phyloP scores from a whole-genome alignment of 2,113 vertebrate genomes.

The Tachycineta bicolor region DNA sequence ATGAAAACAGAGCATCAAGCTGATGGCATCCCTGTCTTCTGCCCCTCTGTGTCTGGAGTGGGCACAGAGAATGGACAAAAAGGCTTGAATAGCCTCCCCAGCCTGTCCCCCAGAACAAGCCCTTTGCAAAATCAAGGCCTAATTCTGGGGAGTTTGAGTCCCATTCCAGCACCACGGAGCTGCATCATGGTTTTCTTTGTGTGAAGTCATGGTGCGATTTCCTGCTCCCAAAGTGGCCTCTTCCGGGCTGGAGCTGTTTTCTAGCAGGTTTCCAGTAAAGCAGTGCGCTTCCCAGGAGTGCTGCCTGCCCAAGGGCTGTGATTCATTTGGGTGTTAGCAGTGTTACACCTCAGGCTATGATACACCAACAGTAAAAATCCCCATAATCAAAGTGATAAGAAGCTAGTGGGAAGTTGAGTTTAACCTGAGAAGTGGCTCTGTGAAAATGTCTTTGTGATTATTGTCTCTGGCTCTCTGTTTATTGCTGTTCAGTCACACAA shows the following conservation, averaged over 20 bases:
- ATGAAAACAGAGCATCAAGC: background rate
- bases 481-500: background rate
- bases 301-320: background rate
- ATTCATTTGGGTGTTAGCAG: accelerated
- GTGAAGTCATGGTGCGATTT: background rate
- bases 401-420: background rate
- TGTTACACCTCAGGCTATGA: accelerated
- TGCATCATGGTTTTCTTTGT: background rate
- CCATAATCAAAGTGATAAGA: background rate
- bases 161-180: background rate
- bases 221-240: background rate
- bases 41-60: background rate
- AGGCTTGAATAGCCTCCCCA: background rate
- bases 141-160: background rate
- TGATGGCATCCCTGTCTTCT: accelerated
- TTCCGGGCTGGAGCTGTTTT: background rate
- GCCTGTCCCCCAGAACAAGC: background rate
- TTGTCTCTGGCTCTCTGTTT: background rate
- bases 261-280: background rate
- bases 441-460: background rate
- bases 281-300: background rate
- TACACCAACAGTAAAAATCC: background rate
- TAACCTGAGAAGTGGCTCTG: background rate
- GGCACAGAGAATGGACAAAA: background rate
- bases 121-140: background rate